A percentile compares a stretch with the other conserved stretches of the same genome.
phyloP scores from a whole-genome alignment of 1,140 invertebrate species.

The Caenorhabditis inopinata region DNA sequence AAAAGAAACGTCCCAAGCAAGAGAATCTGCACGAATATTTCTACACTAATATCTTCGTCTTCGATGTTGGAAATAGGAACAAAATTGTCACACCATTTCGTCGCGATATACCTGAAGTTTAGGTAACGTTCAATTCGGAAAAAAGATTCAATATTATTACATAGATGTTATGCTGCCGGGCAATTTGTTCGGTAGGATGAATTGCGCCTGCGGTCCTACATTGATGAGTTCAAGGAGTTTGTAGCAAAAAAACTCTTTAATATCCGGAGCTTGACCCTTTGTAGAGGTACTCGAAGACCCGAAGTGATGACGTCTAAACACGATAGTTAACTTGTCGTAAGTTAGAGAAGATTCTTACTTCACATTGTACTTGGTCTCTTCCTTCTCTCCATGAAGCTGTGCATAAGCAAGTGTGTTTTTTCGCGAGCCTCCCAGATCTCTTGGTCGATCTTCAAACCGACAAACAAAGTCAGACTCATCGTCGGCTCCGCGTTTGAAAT shows the following conservation, averaged over 20 bases:
- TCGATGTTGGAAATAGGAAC: neutral
- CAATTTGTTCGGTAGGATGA: neutral
- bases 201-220: neutral
- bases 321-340: neutral
- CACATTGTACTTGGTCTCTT: neutral
- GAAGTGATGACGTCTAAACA: neutral
- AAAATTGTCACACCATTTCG: neutral
- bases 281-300: neutral
- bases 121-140: neutral
- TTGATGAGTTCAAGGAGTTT: neutral
- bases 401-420: neutral
- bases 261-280: neutral
- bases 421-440: neutral
- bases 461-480: neutral
- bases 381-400: neutral
- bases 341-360: neutral
- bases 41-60: neutral
- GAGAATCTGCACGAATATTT: neutral
- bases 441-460: neutral
- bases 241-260: neutral
- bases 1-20: neutral
- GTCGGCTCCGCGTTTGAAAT: constrained; percentile 12
- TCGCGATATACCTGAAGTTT: neutral
- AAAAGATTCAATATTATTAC: neutral
- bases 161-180: neutral